A percentile compares a stretch with the other conserved stretches of the same genome.
Conservation (phyloP, 2,797 vertebrate genomes). For the Rhinogobio ventralis region DNA sequence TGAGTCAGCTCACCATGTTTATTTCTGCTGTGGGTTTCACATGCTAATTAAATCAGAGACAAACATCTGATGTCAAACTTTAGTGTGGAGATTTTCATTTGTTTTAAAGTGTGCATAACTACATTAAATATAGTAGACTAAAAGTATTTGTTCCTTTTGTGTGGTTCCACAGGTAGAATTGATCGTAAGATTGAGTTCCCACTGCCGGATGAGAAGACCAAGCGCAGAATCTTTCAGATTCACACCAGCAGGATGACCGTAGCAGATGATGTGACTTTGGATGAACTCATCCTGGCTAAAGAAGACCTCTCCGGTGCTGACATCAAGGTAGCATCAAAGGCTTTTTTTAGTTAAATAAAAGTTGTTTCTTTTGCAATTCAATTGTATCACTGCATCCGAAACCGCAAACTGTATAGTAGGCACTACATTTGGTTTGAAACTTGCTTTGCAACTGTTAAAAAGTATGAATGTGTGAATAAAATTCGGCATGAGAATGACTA, state of each 20-base stretch:
- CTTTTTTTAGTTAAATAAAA: background rate
- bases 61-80: background rate
- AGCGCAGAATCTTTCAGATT: constrained; percentile 96
- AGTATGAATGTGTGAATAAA: background rate
- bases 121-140: background rate
- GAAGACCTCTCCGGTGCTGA: constrained; percentile 97
- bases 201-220: constrained; percentile 95
- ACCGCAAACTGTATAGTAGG: background rate
- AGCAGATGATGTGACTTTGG: constrained; percentile 91
- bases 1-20: background rate
- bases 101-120: background rate
- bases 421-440: background rate
- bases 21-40: constrained; percentile 12
- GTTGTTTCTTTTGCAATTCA: background rate
- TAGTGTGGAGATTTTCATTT: background rate
- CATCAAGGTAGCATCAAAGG: constrained; percentile 84
- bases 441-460: background rate
- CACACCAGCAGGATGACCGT: constrained; percentile 97
- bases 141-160: background rate
- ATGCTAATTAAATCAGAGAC: background rate
- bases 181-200: constrained; percentile 98
- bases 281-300: constrained; percentile 96
- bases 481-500: background rate
- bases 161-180: constrained; percentile 84
- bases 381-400: background rate